Evolutionary conservation across 1,140 invertebrate genomes (phyloP), one percentile per base, ranked within the genome.

Genomic region (Chrysopa pallens): DNA sequence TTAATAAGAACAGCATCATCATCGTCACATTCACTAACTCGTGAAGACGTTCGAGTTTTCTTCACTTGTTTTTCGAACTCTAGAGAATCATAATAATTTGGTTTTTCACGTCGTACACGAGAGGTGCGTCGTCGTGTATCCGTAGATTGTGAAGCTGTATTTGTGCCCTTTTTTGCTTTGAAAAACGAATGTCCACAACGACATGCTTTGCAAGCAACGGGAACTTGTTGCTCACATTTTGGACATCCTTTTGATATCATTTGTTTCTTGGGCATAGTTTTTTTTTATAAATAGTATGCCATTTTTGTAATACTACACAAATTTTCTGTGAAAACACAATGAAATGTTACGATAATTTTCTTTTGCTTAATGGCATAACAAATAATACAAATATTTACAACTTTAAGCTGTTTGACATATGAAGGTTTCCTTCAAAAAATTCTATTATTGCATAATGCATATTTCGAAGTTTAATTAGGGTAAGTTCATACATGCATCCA

Each of bases 21-120:
- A 38, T 62, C 62, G 33, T 60, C 62, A 52, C 65, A 59, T 51
- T 60, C 58, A 47, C 58, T 61, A 47, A 55, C 50, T 17, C 55
- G 36, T 43, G 52, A 58, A 51, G 63, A 62, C 12, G 65, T 62
- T 68, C 70, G 41, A 27, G 39, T 64, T 55, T 70, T 76, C 55
- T 72, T 69, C 27, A 73, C 69, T 54, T 78, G 73, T 55, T 76
- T 77, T 46, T 78, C 75, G 68, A 78, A 75, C 64, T 84, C 79
- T 49, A 83, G 68, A 7, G 80, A 73, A 67, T 87, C 81, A 50
- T 85, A 87, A 62, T 81, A 87, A 67, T 85, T 80, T 29, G 80
- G 80, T 53, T 84, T 82, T 43, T 80, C 77, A 41, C 83, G 59
- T 52, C 81, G 74, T 11, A 84, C 75, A 42, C 83, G 60, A 49